Base-by-base conservation (phyloP, 2,888 invertebrate genomes). In the Drosophila meridionalis region DNA sequence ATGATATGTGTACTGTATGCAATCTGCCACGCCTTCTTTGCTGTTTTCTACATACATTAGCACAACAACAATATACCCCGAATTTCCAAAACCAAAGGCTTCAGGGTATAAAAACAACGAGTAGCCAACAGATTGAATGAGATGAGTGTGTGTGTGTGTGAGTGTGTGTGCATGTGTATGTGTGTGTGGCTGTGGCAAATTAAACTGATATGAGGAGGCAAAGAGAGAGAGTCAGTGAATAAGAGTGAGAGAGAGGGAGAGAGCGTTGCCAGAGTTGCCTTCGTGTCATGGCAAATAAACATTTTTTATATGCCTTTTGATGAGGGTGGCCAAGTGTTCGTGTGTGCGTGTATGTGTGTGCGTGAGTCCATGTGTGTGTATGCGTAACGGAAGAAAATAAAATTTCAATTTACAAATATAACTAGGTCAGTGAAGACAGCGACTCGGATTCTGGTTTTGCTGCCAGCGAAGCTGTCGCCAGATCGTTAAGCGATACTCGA, bases 341-440 rank as follows among this genome's bases (percentile, higher is more conserved):
- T 28, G 38, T 42, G 47, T 48, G 48, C 36, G 38, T 12, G 57
- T 9, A n/a, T 30, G 56, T 63, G 52, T 67, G 59, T 8, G 61
- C 26, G 69, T 43, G 69, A 59, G 40, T 20, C 20, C 20, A 34
- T 36, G 45, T 56, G 45, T 40, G 42, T 32, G 63, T 68, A 38
- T 74, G 67, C 61, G 67, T 60, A 69, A 59, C 59, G 60, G 34
- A 52, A 61, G 67, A 70, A 73, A 82, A 83, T 88, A 88, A 89
- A 90, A 84, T 87, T 87, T 89, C 84, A 90, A 90, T 90, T 87
- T 84, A 73, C 89, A 87, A 83, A 70, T 73, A 78, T 74, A 86
- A 78, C 78, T 83, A 76, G 89, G 82, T 81, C 79, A 87, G 69
- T 62, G 28, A 42, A 63, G 40, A 28, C 76, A 30, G 32, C 63